phyloP scores from a whole-genome alignment of 35 echinoderm and acorn worm species.

The Heliocidaris tuberculata region DNA sequence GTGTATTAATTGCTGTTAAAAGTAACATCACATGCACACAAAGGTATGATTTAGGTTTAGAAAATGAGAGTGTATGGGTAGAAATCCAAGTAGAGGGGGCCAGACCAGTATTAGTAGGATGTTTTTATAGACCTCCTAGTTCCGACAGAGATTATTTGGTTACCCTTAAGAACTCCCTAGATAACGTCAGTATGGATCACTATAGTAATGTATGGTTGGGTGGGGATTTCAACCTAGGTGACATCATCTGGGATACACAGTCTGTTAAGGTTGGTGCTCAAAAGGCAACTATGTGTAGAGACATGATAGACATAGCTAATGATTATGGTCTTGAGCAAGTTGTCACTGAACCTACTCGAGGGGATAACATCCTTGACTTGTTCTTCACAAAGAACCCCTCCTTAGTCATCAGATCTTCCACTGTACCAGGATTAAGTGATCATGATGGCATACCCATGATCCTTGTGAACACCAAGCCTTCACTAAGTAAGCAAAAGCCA shows the following conservation, averaged over 20 bases:
- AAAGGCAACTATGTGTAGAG: no score
- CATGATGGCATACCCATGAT: slow-evolving; percentile 50
- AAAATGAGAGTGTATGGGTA: slow-evolving; percentile 30
- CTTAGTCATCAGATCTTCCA: slow-evolving; percentile 5
- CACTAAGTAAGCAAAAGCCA: not conserved
- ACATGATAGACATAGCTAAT: slow-evolving; percentile 38
- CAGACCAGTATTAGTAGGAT: no score
- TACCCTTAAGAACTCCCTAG: no score
- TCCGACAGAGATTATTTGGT: no score
- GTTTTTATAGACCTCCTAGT: no score
- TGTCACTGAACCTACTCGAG: slow-evolving; percentile 22
- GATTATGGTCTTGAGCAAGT: slow-evolving; percentile 34
- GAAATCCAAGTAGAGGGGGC: no score
- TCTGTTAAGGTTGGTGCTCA: no score
- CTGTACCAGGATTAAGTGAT: slow-evolving; percentile 27
- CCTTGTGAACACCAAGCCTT: not conserved
- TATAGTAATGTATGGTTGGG: no score
- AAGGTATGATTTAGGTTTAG: not conserved
- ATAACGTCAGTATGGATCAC: no score
- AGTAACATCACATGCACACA: not conserved
- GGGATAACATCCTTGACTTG: not conserved
- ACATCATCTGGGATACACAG: no score
- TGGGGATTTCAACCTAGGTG: no score
- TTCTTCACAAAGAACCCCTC: not conserved
- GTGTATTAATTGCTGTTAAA: slow-evolving; percentile 27